Evolutionary conservation across 2,888 invertebrate genomes (phyloP), one percentile per base, ranked within the genome.

Genomic region (Liopterus haemorrhoidalis): DNA sequence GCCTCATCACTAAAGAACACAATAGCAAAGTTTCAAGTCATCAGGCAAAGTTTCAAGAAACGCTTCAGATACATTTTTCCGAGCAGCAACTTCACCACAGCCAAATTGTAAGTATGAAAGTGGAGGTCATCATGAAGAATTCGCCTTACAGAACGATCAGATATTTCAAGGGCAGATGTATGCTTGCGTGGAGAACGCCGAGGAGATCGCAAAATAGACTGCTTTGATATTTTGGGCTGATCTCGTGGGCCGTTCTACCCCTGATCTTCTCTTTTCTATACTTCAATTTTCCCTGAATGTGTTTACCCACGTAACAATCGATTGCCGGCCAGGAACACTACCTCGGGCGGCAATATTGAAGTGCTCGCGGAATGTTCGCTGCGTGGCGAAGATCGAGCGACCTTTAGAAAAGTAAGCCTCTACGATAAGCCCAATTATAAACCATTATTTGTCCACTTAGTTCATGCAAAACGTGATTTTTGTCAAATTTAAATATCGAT

Each of bases 101-200:
- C 40, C n/a, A 58, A 36, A 40, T 57, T 58, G 47, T 54, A 54
- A 1, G 54, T 55, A 49, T 57, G 55, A 39, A 52, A 53, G 14
- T 51, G 32, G 30, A 57, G 49, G 35, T 56, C 49, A 22, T 46
- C 35, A 40, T 52, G 53, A 21, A 56, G 45, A 51, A 59, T 55
- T 52, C 53, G 41, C 41, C 52, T 46, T 28, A 51, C 50, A 16
- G 48, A 48, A 31, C 54, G 41, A 31, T 43, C 27, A 28, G 52
- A 52, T 14, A 56, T 48, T n/a, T n/a, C n/a, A n/a, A n/a, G n/a
- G 35, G 54, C 53, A 49, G 53, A 41, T 16, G 55, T 51, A 54
- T 56, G 53, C 53, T 54, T 55, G 32, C 53, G 47, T n/a, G n/a
- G n/a, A n/a, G n/a, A n/a, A n/a, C n/a, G n/a, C n/a, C n/a, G n/a